A percentile compares a stretch with the other conserved stretches of the same genome.
Conservation (phyloP, 2,888 invertebrate genomes). For the Orchesella flavescens region DNA sequence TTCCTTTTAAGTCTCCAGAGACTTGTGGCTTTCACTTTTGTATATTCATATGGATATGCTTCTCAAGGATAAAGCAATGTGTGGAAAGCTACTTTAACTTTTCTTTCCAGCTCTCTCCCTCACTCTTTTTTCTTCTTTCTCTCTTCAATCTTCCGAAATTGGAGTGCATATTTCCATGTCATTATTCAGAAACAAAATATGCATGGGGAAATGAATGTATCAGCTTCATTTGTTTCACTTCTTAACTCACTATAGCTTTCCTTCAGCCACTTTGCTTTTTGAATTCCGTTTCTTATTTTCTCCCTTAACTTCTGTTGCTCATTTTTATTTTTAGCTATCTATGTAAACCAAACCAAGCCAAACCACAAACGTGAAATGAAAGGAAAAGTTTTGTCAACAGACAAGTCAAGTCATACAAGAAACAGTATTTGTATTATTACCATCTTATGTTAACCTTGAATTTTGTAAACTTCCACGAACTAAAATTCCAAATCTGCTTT, state of each 20-base stretch:
- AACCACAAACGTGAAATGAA: neutral
- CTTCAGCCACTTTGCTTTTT: neutral
- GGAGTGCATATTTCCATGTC: neutral
- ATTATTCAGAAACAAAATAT: conserved; percentile 8
- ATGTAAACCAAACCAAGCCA: no score
- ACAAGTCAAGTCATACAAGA: neutral
- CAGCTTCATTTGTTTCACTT: neutral
- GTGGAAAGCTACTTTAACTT: no score
- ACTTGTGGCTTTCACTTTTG: conserved; percentile 37
- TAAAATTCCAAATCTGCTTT: neutral
- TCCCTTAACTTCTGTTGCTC: no score
- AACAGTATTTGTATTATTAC: neutral
- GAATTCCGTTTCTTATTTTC: neutral
- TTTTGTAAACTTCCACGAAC: neutral
- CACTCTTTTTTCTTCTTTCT: neutral
- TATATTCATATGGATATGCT: neutral
- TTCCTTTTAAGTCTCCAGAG: conserved; percentile 22
- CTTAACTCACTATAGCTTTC: neutral
- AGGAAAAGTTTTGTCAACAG: neutral
- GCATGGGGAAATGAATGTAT: neutral
- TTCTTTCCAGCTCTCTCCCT: no score
- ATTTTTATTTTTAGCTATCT: no score
- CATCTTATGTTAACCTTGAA: neutral
- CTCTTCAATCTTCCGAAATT: neutral
- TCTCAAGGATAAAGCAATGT: neutral